These are phyloP conservation scores for Crocallis elinguaria DNA, from an alignment of 2,888 invertebrate species.

Conservation along the genomic window DNA sequence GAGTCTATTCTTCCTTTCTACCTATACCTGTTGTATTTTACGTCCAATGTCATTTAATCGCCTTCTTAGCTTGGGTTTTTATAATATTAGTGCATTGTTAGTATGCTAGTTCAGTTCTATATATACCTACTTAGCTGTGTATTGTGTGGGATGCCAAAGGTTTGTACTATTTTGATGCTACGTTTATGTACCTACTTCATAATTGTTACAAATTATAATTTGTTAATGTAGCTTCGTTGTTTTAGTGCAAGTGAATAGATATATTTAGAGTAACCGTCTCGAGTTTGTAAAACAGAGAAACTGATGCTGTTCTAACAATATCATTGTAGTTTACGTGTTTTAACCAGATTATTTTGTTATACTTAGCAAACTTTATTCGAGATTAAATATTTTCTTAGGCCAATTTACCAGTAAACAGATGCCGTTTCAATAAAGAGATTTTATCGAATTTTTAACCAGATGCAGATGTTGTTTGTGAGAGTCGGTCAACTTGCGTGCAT, in stretches of 20 bases:
- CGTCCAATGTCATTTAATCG: slow-evolving; percentile 47
- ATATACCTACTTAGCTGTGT: slow-evolving; percentile 43
- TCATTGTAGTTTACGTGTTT: slow-evolving; percentile 52
- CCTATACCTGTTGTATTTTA: slow-evolving; percentile 23
- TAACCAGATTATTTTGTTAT: slow-evolving; percentile 72
- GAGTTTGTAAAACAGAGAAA: slow-evolving; percentile 34
- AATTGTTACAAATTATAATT: slow-evolving; percentile 51
- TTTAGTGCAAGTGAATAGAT: slow-evolving; percentile 14
- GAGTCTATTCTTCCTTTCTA: slow-evolving; percentile 19
- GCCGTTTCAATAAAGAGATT: slow-evolving; percentile 32
- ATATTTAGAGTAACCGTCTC: slow-evolving; percentile 20
- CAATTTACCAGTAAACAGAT: slow-evolving; percentile 57
- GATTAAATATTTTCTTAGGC: slow-evolving; percentile 69
- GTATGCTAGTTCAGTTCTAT: slow-evolving; percentile 60
- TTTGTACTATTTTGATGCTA: slow-evolving; percentile 56
- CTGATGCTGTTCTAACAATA: slow-evolving; percentile 46
- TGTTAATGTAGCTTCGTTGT: slow-evolving; percentile 29
- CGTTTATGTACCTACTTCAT: slow-evolving; percentile 45
- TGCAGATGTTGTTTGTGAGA: slow-evolving; percentile 26
- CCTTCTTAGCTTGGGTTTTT: slow-evolving; percentile 52
- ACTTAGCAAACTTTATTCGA: slow-evolving; percentile 51
- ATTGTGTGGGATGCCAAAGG: slow-evolving; percentile 68
- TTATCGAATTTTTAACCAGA: slow-evolving; percentile 33
- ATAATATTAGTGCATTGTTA: slow-evolving; percentile 52
- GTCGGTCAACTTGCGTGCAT: slow-evolving; percentile 11